Base-by-base conservation (phyloP, 2,888 invertebrate species). In the Biston stratarius region DNA sequence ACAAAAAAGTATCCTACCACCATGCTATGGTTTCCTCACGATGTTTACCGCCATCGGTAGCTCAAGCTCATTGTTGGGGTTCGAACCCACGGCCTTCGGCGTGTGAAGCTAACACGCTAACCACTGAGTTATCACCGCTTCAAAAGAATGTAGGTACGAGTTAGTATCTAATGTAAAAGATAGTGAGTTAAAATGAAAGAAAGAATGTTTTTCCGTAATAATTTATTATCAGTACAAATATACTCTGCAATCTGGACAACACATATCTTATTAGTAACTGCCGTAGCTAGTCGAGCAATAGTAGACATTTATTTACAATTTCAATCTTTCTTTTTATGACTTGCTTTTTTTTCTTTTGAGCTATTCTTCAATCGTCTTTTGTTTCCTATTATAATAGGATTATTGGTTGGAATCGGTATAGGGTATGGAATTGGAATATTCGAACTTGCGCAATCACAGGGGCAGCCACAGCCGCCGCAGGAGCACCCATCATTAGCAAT, bases 351-450 rank as follows among this genome's bases (percentile, higher is more conserved):
- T 48, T 24, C 38, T 11, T 60, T 45, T 42, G 24, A 24, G 3
- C 24, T 24, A 24, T 67, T 55, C 34, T 61, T 49, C 38, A 48
- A 53, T 24, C 48, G 40, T 38, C 47, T 44, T 44, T 51, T 15
- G 38, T 24, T 68, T 52, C 51, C 70, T 53, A 69, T 51, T 69
- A 86, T 77, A 14, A 87, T 77, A 24, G 83, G 80, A 67, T 74
- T 84, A 57, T 78, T 83, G 6, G 80, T 79, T 9, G 88, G 84
- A 38, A 89, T 76, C 0, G 83, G 74, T 71, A 88, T 81, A 0
- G 89, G 88, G 62, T 74, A 89, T 1, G 89, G 89, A 24, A 85
- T 59, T 1, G 83, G 83, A 12, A 76, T 80, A 51, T 61, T 40
- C 38, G 75, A 76, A n/a, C 48, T n/a, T 44, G 15, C 45, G 12